Percentiles rank a stretch among this genome's conserved stretches.
Conservation (phyloP, 2,113 vertebrate species). For the Thunnus maccoyii region DNA sequence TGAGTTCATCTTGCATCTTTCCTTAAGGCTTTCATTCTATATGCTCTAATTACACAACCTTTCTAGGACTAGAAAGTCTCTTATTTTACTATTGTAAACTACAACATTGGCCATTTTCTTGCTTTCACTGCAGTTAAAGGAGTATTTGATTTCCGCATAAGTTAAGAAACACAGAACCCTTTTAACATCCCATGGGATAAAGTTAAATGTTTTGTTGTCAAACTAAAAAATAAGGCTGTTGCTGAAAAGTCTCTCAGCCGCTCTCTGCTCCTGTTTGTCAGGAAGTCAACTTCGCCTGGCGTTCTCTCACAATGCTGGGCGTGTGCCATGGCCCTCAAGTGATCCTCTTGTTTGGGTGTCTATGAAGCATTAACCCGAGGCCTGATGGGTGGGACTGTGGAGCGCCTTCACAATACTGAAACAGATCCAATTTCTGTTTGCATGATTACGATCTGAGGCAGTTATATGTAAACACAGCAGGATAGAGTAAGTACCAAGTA, state of each 20-base stretch:
- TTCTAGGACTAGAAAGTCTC: no score
- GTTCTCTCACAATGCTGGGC: background rate
- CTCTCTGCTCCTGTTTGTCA: background rate
- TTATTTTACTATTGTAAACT: no score
- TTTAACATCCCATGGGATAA: background rate
- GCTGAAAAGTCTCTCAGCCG: no score
- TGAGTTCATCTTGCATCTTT: no score
- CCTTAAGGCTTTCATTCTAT: no score
- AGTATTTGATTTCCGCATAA: no score
- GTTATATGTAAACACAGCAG: background rate
- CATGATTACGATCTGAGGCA: background rate
- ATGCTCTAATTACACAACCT: no score
- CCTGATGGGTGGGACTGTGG: background rate
- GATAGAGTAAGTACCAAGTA: background rate
- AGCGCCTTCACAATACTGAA: background rate
- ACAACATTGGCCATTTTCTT: no score
- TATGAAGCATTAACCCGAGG: background rate
- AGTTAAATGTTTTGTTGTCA: conserved; percentile 5
- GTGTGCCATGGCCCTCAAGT: background rate
- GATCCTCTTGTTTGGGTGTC: conserved; percentile 28
- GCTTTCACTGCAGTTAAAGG: no score
- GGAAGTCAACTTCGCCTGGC: conserved; percentile 1
- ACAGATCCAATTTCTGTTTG: conserved; percentile 16
- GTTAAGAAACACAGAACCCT: no score
- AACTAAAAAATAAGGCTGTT: background rate